A percentile compares a stretch with the other conserved stretches of the same genome.
Evolutionary conservation across 2,888 invertebrate genomes (phyloP).

Genomic region (Drosophila tanythrix): DNA sequence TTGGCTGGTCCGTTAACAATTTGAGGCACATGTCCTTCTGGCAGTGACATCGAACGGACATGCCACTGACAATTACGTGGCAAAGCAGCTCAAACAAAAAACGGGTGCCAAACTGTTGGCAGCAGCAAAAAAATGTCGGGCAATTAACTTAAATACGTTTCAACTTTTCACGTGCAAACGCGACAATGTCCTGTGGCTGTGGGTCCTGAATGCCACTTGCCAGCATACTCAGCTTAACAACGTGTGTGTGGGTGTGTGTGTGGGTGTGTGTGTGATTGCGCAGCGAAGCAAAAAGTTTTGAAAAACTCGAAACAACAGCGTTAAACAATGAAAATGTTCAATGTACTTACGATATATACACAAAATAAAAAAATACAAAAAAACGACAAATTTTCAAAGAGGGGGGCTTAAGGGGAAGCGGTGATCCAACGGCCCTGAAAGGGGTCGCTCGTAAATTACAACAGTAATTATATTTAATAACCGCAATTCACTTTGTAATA

Average conservation of each 20-base stretch:
- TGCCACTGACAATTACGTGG: conserved; percentile 74
- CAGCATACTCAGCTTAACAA: conserved; percentile 19
- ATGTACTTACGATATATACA: conserved; percentile 51
- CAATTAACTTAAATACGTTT: conserved; percentile 76
- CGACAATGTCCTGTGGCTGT: conserved; percentile 63
- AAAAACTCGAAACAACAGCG: conserved; percentile 33
- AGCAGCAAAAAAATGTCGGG: conserved; percentile 57
- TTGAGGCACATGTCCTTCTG: conserved; percentile 61
- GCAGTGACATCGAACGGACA: conserved; percentile 74
- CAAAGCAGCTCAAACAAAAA: conserved; percentile 53
- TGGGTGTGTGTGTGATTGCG: conserved; percentile 37
- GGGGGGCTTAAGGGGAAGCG: not conserved
- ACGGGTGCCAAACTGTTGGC: conserved; percentile 47
- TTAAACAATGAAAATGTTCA: conserved; percentile 60
- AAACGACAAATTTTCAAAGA: conserved; percentile 48
- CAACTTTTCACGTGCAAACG: conserved; percentile 45
- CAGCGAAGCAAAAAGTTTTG: conserved; percentile 68
- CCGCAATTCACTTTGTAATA: conserved; percentile 78
- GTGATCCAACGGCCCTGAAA: conserved; percentile 58
- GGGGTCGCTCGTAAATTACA: conserved; percentile 79
- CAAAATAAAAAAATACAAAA: conserved; percentile 3
- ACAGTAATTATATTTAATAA: conserved; percentile 77
- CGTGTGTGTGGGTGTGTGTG: not conserved
- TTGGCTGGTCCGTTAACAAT: conserved; percentile 47
- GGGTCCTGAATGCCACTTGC: conserved; percentile 47